Conservation (phyloP, 1,140 invertebrate species). For the Drosophila auraria region DNA sequence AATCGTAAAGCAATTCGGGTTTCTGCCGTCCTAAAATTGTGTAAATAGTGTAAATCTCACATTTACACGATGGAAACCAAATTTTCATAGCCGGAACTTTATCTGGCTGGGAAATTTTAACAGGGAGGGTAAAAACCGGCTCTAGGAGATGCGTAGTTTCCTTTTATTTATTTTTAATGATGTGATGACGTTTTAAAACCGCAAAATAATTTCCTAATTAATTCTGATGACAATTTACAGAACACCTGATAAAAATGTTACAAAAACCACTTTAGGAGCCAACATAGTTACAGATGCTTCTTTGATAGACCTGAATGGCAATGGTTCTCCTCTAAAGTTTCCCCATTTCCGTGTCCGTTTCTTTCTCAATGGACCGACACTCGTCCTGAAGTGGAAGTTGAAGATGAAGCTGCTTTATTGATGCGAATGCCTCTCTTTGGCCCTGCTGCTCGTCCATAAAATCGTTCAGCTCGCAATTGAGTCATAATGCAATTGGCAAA, state of each 20-base stretch:
- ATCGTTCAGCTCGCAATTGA: conserved; percentile 78
- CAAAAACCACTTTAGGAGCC: background rate
- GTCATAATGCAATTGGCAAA: conserved; percentile 84
- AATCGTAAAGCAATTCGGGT: too few species aligned
- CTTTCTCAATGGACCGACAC: conserved; percentile 33
- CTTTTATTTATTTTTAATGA: too few species aligned
- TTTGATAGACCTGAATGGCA: conserved; percentile 3
- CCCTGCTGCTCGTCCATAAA: conserved; percentile 52
- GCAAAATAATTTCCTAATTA: background rate
- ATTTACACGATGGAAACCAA: too few species aligned
- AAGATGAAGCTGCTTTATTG: conserved; percentile 27
- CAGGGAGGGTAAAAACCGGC: too few species aligned
- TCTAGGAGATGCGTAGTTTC: too few species aligned
- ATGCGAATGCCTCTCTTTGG: conserved; percentile 43
- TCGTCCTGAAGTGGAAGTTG: conserved; percentile 29
- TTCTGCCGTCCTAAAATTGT: too few species aligned
- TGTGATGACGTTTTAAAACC: too few species aligned
- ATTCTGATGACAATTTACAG: background rate
- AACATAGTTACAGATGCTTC: background rate
- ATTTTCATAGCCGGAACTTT: too few species aligned
- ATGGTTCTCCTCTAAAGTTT: background rate
- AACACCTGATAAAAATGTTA: background rate
- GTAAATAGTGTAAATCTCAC: too few species aligned
- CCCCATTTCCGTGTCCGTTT: conserved; percentile 20
- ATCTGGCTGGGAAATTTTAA: too few species aligned